Percentiles rank a stretch among this genome's conserved stretches.
phyloP scores from a whole-genome alignment of 2,888 invertebrate species.

The Meiosimyza decipiens region DNA sequence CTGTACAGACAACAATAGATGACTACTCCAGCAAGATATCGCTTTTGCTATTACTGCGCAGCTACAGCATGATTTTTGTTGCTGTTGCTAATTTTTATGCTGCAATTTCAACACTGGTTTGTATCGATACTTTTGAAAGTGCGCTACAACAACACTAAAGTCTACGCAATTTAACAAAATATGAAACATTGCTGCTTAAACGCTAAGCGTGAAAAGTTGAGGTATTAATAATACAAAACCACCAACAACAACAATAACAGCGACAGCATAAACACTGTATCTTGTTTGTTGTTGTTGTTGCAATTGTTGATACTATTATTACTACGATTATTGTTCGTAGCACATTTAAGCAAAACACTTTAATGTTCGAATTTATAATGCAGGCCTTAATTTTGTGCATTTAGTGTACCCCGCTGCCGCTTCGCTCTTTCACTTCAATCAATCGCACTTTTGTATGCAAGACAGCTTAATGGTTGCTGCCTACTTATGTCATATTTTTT shows the following conservation, averaged over 20 bases:
- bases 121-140: too few species aligned
- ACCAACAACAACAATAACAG: slow-evolving; percentile 11
- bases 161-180: too few species aligned
- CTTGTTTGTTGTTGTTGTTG: neutral
- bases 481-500: slow-evolving; percentile 21
- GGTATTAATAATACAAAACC: slow-evolving; percentile 22
- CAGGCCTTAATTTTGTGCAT: slow-evolving; percentile 20
- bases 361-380: slow-evolving; percentile 7
- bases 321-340: slow-evolving; percentile 2
- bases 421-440: neutral
- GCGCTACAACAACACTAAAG: too few species aligned
- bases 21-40: too few species aligned
- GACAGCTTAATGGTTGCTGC: slow-evolving; percentile 10
- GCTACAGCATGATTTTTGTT: too few species aligned
- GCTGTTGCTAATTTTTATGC: too few species aligned
- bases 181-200: too few species aligned
- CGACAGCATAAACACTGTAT: neutral
- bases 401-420: neutral
- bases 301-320: slow-evolving; percentile 10
- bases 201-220: neutral
- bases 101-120: too few species aligned
- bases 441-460: neutral
- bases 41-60: too few species aligned
- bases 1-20: too few species aligned
- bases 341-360: slow-evolving; percentile 19